Percentiles rank a stretch among this genome's conserved stretches.
These are phyloP conservation scores for Carcinoscorpius rotundicauda DNA, from an alignment of 1,140 invertebrate species.

Conservation along the genomic window DNA sequence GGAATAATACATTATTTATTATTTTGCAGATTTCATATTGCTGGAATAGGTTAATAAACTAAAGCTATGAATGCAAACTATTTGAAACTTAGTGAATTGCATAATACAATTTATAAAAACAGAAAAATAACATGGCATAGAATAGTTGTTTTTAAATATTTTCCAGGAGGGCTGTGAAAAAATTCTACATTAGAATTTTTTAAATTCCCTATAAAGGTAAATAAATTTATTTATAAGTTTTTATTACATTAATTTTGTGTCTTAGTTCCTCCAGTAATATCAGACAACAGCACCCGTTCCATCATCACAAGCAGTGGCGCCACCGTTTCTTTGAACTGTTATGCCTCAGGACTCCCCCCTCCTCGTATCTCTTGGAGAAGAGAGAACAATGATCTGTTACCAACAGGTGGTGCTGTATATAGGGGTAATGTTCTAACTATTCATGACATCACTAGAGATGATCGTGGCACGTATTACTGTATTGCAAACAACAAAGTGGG, in stretches of 20 bases:
- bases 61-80: no score
- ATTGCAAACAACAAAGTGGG: slow-evolving; percentile 86
- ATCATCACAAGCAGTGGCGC: slow-evolving; percentile 33
- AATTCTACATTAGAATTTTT: no score
- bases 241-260: neutral
- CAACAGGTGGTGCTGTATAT: slow-evolving; percentile 42
- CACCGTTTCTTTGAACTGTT: slow-evolving; percentile 73
- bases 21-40: no score
- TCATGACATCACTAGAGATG: slow-evolving; percentile 46
- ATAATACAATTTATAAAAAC: no score
- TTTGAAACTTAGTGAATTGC: no score
- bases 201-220: no score
- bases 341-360: slow-evolving; percentile 51
- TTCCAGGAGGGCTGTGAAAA: no score
- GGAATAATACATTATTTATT: no score
- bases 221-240: no score
- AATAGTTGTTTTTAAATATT: no score
- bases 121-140: no score
- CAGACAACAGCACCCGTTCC: slow-evolving; percentile 68
- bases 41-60: no score
- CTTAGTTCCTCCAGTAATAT: slow-evolving; percentile 66
- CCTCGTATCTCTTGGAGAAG: slow-evolving; percentile 82
- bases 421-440: slow-evolving; percentile 72
- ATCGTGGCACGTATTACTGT: slow-evolving; percentile 85
- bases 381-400: slow-evolving; percentile 83